These are phyloP conservation scores for Amniataba percoides DNA, from an alignment of 2,797 vertebrate species.

Conservation along the genomic window DNA sequence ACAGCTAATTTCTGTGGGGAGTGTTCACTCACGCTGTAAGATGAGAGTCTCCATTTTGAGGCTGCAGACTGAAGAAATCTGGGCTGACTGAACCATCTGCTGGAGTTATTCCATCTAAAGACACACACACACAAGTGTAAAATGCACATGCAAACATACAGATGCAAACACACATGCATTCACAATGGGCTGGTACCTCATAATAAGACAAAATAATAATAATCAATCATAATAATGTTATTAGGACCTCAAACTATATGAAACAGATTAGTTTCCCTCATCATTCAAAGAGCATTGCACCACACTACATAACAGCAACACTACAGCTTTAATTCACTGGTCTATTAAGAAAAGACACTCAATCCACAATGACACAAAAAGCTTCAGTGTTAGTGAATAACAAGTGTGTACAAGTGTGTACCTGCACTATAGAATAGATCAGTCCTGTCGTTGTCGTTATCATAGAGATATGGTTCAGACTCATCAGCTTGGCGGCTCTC, in stretches of 20 bases:
- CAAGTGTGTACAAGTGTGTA: constrained; percentile 54
- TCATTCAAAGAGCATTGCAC: background rate
- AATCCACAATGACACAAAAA: background rate
- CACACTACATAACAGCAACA: background rate
- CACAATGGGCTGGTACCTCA: background rate
- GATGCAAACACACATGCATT: background rate
- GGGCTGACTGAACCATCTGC: constrained; percentile 91
- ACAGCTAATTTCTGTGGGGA: background rate
- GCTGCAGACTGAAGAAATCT: constrained; percentile 90
- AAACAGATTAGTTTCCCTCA: background rate
- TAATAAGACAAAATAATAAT: too few species aligned
- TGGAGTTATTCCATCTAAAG: constrained; percentile 90
- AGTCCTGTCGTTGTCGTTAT: constrained; percentile 91
- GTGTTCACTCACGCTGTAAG: constrained; percentile 80
- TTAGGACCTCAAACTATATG: background rate
- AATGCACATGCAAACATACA: background rate
- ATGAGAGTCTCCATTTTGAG: constrained; percentile 90
- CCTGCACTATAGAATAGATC: constrained; percentile 94
- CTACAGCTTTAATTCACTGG: background rate
- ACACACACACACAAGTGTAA: constrained; percentile 1
- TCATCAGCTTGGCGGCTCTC: constrained; percentile 94
- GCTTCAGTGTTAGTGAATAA: background rate
- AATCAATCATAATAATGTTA: too few species aligned
- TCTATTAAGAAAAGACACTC: too few species aligned
- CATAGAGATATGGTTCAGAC: constrained; percentile 91